phyloP scores from a whole-genome alignment of 2,113 vertebrate species.

The Carettochelys insculpta region DNA sequence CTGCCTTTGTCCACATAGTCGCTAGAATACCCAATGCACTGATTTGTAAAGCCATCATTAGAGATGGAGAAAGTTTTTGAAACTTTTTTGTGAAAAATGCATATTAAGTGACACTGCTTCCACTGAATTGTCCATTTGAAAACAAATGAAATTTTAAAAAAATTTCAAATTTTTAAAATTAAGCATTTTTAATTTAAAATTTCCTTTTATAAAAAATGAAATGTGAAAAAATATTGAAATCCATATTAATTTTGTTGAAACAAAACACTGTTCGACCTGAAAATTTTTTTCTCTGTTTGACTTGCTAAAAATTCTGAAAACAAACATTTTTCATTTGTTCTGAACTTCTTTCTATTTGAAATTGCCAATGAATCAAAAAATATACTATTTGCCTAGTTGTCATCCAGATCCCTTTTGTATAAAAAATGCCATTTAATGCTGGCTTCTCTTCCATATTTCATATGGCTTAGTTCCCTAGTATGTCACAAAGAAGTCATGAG shows the following conservation, averaged over 20 bases:
- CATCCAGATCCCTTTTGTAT: neutral
- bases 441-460: too few species aligned
- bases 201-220: neutral
- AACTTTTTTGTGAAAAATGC: neutral
- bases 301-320: neutral
- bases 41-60: slow-evolving; percentile 1
- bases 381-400: neutral
- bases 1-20: neutral
- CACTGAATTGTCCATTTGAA: neutral
- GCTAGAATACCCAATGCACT: neutral
- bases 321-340: neutral
- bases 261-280: neutral
- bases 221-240: neutral
- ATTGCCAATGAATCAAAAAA: neutral
- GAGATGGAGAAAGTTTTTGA: neutral
- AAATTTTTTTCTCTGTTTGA: neutral
- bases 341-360: neutral
- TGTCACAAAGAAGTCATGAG: neutral
- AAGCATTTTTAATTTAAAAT: neutral
- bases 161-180: neutral
- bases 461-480: neutral
- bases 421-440: neutral
- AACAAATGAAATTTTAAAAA: neutral
- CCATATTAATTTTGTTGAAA: neutral
- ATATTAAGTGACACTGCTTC: neutral